Evolutionary conservation across 53 echinoderm and acorn worm genomes (phyloP), one percentile per base, ranked within the genome.

Genomic region (Stichopus horrens): DNA sequence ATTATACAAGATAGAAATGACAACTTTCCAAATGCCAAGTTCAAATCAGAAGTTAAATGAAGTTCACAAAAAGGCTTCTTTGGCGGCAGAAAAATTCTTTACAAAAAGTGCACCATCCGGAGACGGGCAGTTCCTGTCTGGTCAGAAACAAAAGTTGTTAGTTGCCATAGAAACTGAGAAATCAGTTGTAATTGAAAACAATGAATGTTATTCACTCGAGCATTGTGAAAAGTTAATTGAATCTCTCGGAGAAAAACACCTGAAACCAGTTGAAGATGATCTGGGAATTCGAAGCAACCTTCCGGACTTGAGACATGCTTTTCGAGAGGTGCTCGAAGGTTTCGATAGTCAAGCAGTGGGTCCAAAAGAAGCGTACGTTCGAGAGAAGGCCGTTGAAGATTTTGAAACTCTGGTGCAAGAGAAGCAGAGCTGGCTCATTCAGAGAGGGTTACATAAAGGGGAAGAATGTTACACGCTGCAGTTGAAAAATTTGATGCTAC

Each of bases 221-320:
- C 8, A 22, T 6, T 85, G 85, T 85, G 60, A 85, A 85, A 67
- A 85, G 9, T n/a, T 68, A 23, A 52, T 66, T 22, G 58, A 21
- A 10, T 23, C 20, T 7, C 67, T 85, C 6, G 13, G 52, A 21
- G 1, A 13, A 52, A 59, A 85, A 67, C 67, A 66, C 5, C 7
- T 85, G 9, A 10, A 85, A 21, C 65, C 66, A 66, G 16, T 85
- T 23, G 1, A 23, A 11, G 65, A 67, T 59, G 8, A 63, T 67
- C 85, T 85, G 18, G 77, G 77, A 76, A 37, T 18, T 4, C 11
- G 59, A 18, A 23, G 51, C 85, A 18, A 59, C 58, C 51, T 58
- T 52, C 23, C 63, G 23, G 52, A 23, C 59, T 85, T 85, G 22
- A 51, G 9, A 5, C 20, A 59, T 53, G 68, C 66, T 7, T 8